Conservation (phyloP, 2,113 vertebrate genomes). For the Reinhardtius hippoglossoides region DNA sequence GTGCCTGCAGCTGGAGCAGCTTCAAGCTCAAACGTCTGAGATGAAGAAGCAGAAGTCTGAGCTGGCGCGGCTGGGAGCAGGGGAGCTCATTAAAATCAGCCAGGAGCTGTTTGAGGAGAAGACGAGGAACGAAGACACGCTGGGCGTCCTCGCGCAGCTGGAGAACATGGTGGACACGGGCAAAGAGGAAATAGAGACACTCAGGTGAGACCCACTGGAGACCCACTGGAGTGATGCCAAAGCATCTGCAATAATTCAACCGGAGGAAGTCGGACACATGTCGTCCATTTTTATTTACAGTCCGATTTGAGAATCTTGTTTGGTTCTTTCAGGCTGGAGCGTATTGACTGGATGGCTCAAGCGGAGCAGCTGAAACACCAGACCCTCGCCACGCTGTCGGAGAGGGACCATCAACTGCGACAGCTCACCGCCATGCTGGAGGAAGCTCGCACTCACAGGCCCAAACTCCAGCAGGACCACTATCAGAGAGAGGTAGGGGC, state of each 20-base stretch:
- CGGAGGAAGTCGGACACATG: too few species aligned
- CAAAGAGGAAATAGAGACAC: constrained; percentile 76
- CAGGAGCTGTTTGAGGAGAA: constrained; percentile 81
- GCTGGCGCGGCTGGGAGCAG: constrained; percentile 84
- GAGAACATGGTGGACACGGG: constrained; percentile 67
- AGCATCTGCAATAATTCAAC: constrained; percentile 1
- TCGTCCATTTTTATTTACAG: too few species aligned
- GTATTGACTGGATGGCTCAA: constrained; percentile 84
- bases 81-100: constrained; percentile 85
- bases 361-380: constrained; percentile 87
- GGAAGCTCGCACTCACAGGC: constrained; percentile 71
- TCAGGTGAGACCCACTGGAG: constrained; percentile 74
- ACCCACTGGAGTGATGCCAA: too few species aligned
- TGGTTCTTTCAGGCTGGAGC: constrained; percentile 77
- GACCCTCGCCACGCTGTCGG: constrained; percentile 86
- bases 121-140: constrained; percentile 62
- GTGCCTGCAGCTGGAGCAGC: constrained; percentile 86
- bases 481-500: constrained; percentile 82
- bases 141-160: constrained; percentile 59
- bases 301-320: neutral
- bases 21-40: constrained; percentile 85
- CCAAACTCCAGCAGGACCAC: constrained; percentile 73
- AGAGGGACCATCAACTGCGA: constrained; percentile 87
- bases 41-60: constrained; percentile 87
- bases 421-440: constrained; percentile 82